Evolutionary conservation across 1,140 invertebrate species (phyloP), one percentile per base, ranked within the genome.

Genomic region (Ericerus pela): DNA sequence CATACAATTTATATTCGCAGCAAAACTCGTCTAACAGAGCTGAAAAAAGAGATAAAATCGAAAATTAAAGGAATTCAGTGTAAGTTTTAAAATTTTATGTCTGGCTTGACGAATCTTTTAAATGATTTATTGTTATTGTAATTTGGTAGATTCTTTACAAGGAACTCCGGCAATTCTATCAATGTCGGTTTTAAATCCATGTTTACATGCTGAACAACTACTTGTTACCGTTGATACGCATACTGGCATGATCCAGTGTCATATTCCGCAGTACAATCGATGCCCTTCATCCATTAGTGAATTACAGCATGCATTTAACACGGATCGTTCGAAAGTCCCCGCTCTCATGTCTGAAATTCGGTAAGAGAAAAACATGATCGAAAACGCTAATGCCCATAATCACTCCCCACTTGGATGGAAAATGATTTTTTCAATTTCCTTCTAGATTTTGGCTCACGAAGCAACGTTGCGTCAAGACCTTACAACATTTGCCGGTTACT

Each of bases 1-100:
- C 89, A 96, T 64, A 97, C 93, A 0, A 93, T 97, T 64, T 93
- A 96, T 68, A 83, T 96, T 26, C 75, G 95, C 57, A 92, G 90
- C 0, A 77, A 84, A 53, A 82, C 81, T 60, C 74, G 89, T 18
- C 72, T 96, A 5, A 76, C 75, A 29, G 86, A 93, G 65, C 75
- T 95, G n/a, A 85, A 85, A 68, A 79, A 85, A 58, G 81, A 88
- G 65, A 66, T 90, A 28, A 76, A 84, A 67, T 72, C 72, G n/a
- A 77, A 85, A 67, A 70, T 83, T 11, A 80, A 82, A 66, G 78
- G 82, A 62, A 75, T 81, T 20, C 82, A 85, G 68, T 84, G 83
- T 79, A 71, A 75, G 73, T 69, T 20, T 8, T 54, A n/a, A 54
- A 31, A 27, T 33, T 54, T 10, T 26, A 31, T 31, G 28, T 54